phyloP scores from a whole-genome alignment of 2,797 vertebrate genomes.

The Enteromius unitaeniatus region DNA sequence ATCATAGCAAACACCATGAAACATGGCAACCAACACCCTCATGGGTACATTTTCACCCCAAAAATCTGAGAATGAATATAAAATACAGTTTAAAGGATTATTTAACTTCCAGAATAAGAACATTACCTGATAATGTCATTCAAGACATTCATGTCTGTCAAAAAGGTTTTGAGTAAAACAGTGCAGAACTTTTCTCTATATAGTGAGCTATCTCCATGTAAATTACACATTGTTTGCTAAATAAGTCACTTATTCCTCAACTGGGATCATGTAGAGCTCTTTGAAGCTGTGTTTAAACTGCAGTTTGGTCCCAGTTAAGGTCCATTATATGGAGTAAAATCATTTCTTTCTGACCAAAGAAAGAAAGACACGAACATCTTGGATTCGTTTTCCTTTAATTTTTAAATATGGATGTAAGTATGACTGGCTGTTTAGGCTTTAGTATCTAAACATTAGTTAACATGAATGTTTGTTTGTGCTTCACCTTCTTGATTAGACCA shows the following conservation, averaged over 20 bases:
- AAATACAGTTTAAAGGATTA: neutral
- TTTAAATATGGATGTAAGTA: neutral
- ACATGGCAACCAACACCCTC: neutral
- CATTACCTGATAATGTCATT: neutral
- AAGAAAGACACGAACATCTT: neutral
- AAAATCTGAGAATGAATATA: neutral
- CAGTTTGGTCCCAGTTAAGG: neutral
- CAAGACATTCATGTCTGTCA: neutral
- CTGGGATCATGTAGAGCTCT: neutral
- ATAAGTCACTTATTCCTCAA: neutral
- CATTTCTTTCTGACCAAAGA: neutral
- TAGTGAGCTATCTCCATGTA: neutral
- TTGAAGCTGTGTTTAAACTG: neutral
- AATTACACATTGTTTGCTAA: neutral
- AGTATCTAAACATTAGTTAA: neutral
- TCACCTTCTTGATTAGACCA: constrained; percentile 83
- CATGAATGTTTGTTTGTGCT: neutral
- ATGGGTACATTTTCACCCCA: neutral
- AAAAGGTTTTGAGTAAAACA: neutral
- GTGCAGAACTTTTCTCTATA: neutral
- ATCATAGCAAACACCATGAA: neutral
- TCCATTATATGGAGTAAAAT: neutral
- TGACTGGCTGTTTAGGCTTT: neutral
- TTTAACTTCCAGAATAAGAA: neutral
- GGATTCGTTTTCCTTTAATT: neutral